These are phyloP conservation scores for Danaus melanippus DNA, from an alignment of 1,140 invertebrate species.

Conservation along the genomic window DNA sequence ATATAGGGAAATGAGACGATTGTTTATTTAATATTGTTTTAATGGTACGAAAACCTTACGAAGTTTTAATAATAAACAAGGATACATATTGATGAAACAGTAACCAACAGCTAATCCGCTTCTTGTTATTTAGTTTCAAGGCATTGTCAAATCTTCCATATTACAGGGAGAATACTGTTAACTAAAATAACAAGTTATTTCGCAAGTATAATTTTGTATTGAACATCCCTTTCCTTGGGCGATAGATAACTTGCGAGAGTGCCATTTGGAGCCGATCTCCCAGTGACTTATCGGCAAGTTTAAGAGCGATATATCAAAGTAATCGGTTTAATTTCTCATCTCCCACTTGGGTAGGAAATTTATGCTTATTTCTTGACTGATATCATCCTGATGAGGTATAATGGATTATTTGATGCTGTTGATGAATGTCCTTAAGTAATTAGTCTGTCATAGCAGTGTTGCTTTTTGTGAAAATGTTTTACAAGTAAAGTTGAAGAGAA, in stretches of 20 bases:
- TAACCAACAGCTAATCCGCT: too few relatives aligned
- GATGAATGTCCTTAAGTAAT: slow-evolving; percentile 7
- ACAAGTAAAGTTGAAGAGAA: background rate
- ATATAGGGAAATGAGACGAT: too few relatives aligned
- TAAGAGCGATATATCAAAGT: slow-evolving; percentile 67
- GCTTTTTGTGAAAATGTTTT: background rate
- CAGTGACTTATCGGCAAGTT: slow-evolving; percentile 66
- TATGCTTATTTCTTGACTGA: slow-evolving; percentile 55
- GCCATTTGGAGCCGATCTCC: slow-evolving; percentile 60
- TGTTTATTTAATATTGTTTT: too few relatives aligned
- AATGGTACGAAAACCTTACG: too few relatives aligned
- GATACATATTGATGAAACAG: too few relatives aligned
- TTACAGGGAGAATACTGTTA: too few relatives aligned
- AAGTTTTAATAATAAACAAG: too few relatives aligned
- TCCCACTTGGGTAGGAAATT: slow-evolving; percentile 49
- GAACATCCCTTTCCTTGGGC: slow-evolving; percentile 17
- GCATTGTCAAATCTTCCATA: too few relatives aligned
- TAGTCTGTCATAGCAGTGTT: too few relatives aligned
- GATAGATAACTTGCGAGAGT: slow-evolving; percentile 58
- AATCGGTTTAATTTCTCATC: slow-evolving; percentile 70
- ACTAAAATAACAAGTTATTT: background rate
- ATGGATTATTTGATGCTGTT: slow-evolving; percentile 12
- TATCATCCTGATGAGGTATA: slow-evolving; percentile 36
- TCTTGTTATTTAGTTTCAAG: too few relatives aligned
- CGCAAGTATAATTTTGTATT: slow-evolving; percentile 3